Percentiles rank a stretch among this genome's conserved stretches.
Conservation (phyloP, 2,888 invertebrate species). For the Pseudolycoriella hygida region DNA sequence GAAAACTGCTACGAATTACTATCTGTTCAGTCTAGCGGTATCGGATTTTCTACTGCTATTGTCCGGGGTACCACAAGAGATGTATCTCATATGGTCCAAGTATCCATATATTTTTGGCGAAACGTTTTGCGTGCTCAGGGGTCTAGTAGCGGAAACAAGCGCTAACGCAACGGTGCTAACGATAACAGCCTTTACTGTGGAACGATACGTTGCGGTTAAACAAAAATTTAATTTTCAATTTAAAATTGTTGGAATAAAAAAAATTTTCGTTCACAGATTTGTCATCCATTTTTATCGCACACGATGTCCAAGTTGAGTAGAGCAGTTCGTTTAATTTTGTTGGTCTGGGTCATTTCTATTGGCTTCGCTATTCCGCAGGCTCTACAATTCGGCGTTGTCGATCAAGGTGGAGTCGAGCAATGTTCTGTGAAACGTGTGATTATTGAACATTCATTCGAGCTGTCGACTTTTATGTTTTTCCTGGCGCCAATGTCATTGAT, state of each 20-base stretch:
- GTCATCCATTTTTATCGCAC: slow-evolving; percentile 46
- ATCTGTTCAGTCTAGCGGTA: slow-evolving; percentile 68
- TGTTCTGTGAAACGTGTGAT: slow-evolving; percentile 25
- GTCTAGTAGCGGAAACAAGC: slow-evolving; percentile 62
- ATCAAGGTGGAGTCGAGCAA: slow-evolving; percentile 18
- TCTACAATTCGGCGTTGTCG: slow-evolving; percentile 57
- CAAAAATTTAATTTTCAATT: too few species aligned
- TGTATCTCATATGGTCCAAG: slow-evolving; percentile 58
- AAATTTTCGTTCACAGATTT: slow-evolving; percentile 22
- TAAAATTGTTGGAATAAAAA: too few species aligned
- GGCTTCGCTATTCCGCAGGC: slow-evolving; percentile 61
- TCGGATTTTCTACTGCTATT: slow-evolving; percentile 63
- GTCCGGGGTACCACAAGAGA: slow-evolving; percentile 65
- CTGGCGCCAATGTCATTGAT: slow-evolving; percentile 78
- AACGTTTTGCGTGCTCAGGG: slow-evolving; percentile 58
- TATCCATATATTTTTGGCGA: slow-evolving; percentile 65
- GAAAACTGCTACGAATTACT: slow-evolving; percentile 68
- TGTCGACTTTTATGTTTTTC: slow-evolving; percentile 61
- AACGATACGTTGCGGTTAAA: slow-evolving; percentile 39
- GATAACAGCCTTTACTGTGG: slow-evolving; percentile 72
- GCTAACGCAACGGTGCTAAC: slow-evolving; percentile 61
- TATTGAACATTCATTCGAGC: slow-evolving; percentile 34
- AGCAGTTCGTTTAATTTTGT: slow-evolving; percentile 54
- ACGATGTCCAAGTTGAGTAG: slow-evolving; percentile 70
- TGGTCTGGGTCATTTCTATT: slow-evolving; percentile 64